Base-by-base conservation (phyloP, 2,113 vertebrate genomes). In the Brienomyrus brachyistius region DNA sequence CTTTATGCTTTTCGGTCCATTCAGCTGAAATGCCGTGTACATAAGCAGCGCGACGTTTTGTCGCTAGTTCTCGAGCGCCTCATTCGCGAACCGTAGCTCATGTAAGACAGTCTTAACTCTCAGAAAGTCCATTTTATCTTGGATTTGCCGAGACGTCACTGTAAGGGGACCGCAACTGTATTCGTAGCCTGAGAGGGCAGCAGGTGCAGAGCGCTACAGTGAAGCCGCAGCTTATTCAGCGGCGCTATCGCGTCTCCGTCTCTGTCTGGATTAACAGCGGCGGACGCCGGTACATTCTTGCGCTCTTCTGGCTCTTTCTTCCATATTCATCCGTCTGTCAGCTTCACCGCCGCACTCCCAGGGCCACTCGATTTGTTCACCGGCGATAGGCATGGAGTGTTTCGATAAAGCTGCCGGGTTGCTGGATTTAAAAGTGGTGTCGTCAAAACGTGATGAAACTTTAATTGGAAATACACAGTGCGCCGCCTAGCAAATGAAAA, bases 111-210 rank as follows among this genome's bases (percentile, higher is more conserved):
- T 47, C 80, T 80, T 62, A 56, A 31, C 89, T 85, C 10, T 17
- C 43, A 48, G 23, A 62, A 62, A 84, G 35, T 62, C 80, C n/a
- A 84, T 89, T 89, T 9, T 88, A 54, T 89, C 51, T 31, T 51
- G 51, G 23, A 23, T 56, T 88, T 88, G 8, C 35, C 17, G 54
- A 66, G 87, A 88, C 19, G 23, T 62, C 35, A 13, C 45, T 51
- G 13, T 45, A 66, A 62, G 43, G 51, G 19, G 40, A 56, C 23
- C 40, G 19, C 40, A 23, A 19, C 15, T 35, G 48, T 27, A 52
- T 89, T 74, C 47, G 17, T 89, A 19, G 48, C 70, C 5, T 9
- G 23, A n/a, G 40, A 27, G 40, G 40, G 89, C 35, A 89, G 35
- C 80, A 62, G 52, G 50, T 59, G 77, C 52, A 6, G 35, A 47